phyloP scores from a whole-genome alignment of 92 coral and sea anemone species.

The Pocillopora meandrina region DNA sequence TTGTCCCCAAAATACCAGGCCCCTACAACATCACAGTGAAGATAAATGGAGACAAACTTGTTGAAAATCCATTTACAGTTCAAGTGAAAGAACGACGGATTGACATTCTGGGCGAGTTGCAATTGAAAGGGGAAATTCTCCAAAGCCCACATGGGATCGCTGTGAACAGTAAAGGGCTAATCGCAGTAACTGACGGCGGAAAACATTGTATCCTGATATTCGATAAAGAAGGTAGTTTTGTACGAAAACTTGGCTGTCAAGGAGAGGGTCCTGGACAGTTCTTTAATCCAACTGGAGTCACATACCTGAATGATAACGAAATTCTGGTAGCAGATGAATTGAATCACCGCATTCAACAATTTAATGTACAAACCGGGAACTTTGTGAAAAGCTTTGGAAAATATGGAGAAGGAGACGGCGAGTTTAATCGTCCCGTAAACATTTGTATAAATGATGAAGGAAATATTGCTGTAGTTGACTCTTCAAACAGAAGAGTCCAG shows the following conservation, averaged over 20 bases:
- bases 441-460: slow-evolving; percentile 36
- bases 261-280: slow-evolving; percentile 26
- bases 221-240: not conserved
- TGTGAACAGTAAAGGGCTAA: slow-evolving; percentile 14
- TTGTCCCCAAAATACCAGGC: too few species aligned
- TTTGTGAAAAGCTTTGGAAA: slow-evolving; percentile 21
- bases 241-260: not conserved
- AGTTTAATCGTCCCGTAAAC: slow-evolving; percentile 9
- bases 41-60: too few species aligned
- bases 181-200: not conserved
- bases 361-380: slow-evolving; percentile 6
- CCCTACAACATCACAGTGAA: too few species aligned
- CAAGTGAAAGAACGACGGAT: too few species aligned
- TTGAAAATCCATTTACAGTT: too few species aligned
- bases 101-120: too few species aligned
- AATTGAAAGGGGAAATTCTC: too few species aligned
- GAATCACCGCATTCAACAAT: slow-evolving; percentile 22
- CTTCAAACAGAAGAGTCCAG: slow-evolving; percentile 12
- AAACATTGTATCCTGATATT: not conserved
- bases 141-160: not conserved
- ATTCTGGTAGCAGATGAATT: slow-evolving; percentile 22
- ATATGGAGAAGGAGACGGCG: slow-evolving; percentile 1
- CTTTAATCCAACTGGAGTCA: not conserved
- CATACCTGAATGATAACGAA: slow-evolving; percentile 24
- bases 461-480: slow-evolving; percentile 24